These are phyloP conservation scores for Acleris laterana DNA, from an alignment of 2,888 invertebrate genomes.

Conservation along the genomic window DNA sequence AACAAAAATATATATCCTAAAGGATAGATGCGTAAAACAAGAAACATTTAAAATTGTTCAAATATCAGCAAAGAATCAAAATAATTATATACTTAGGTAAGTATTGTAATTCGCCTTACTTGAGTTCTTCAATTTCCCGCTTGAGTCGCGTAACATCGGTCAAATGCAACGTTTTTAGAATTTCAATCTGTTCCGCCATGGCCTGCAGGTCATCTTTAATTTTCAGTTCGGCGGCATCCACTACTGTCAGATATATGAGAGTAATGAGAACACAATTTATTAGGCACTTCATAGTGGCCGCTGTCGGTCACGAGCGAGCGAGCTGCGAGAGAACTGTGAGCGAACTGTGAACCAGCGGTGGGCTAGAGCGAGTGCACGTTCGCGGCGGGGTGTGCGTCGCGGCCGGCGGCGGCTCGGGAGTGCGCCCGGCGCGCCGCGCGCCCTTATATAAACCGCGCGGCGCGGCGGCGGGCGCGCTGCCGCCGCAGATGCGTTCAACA, in stretches of 20 bases:
- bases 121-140: slow-evolving; percentile 64
- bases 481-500: slow-evolving; percentile 78
- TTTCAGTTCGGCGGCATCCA: slow-evolving; percentile 53
- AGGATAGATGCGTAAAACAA: too few species aligned
- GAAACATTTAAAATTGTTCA: too few species aligned
- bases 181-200: slow-evolving; percentile 60
- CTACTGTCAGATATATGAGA: slow-evolving; percentile 49
- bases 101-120: slow-evolving; percentile 55
- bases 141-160: slow-evolving; percentile 60
- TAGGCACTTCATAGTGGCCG: slow-evolving; percentile 57
- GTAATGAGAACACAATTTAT: slow-evolving; percentile 53
- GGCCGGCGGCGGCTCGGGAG: slow-evolving; percentile 52
- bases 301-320: slow-evolving; percentile 45
- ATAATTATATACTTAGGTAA: too few species aligned
- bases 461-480: slow-evolving; percentile 41
- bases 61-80: too few species aligned
- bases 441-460: slow-evolving; percentile 53
- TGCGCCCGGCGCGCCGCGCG: slow-evolving; percentile 48
- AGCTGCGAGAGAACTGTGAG: slow-evolving; percentile 7
- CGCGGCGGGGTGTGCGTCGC: slow-evolving; percentile 42
- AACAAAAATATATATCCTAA: too few species aligned
- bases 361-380: neutral
- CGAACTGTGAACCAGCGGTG: too few species aligned
- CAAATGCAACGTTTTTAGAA: slow-evolving; percentile 57
- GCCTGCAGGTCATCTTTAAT: slow-evolving; percentile 55